These are phyloP conservation scores for Panthera leo DNA, from an alignment of 2,113 vertebrate species.

Conservation along the genomic window DNA sequence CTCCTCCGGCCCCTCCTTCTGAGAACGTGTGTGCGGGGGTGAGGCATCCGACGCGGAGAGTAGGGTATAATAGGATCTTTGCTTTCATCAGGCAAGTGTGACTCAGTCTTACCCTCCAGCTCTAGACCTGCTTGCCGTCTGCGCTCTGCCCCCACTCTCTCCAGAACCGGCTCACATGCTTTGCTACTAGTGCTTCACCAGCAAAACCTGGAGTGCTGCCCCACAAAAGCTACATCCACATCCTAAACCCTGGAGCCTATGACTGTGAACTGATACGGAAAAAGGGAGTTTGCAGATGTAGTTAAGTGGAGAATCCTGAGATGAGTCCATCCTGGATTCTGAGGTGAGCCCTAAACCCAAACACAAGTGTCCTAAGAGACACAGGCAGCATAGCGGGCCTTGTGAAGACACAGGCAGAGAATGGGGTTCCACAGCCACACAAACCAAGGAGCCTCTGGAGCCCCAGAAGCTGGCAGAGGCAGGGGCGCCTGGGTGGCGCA, in stretches of 20 bases:
- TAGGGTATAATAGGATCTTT: not conserved
- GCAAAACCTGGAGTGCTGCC: not conserved
- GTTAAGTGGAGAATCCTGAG: not conserved
- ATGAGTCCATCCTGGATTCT: not conserved
- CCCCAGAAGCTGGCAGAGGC: not conserved
- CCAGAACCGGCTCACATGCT: not conserved
- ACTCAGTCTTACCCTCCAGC: not conserved
- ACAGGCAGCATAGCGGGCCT: not conserved
- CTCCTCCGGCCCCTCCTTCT: not conserved
- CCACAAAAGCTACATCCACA: not conserved
- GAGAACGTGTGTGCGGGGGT: not conserved
- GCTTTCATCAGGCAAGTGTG: not conserved
- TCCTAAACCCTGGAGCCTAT: not conserved
- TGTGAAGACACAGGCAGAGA: not conserved
- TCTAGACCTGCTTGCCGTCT: not conserved
- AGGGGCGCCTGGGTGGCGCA: no score
- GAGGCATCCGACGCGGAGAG: not conserved
- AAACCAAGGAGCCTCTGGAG: not conserved
- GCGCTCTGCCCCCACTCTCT: not conserved
- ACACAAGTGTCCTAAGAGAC: not conserved
- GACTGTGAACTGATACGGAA: not conserved
- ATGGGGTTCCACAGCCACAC: not conserved
- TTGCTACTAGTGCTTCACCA: not conserved
- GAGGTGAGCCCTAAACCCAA: not conserved
- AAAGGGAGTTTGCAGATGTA: not conserved